Base-by-base conservation (phyloP, 2,888 invertebrate genomes). In the Orchesella flavescens region DNA sequence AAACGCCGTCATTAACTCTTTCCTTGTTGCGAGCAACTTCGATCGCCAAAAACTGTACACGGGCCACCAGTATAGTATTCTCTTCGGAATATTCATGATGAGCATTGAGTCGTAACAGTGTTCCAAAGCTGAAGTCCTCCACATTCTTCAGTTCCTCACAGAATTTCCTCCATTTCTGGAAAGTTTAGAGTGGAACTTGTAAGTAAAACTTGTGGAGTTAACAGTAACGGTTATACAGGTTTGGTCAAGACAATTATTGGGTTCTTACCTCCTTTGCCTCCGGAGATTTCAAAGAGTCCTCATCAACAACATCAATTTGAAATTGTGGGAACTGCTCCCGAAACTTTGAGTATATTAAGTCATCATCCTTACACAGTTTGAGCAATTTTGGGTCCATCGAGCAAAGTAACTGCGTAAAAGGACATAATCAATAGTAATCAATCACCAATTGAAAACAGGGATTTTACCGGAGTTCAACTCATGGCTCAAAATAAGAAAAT, bases 21-120 rank as follows among this genome's bases (percentile, higher is more conserved):
- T 97, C 97, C 87, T 95, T 92, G 90, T 99, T 99, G 88, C 99
- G 93, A 0, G 98, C 97, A 85, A 98, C 94, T 92, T 99, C 99
- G 88, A 99, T 95, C 0, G 98, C 98, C 89, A 96, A 94, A 90
- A 98, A 99, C 90, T 99, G 99, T 85, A 98, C 95, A 89, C 98
- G 93, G 4, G 97, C 94, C 0, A 96, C 97, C 86, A 97, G 91
- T 86, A 96, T 95, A 0, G 97, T 95, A 89, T 99, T 99, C 75
- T 94, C 93, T 89, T 97, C 95, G 0, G 94, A 93, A 89, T 98
- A 98, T 89, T 96, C 96, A 76, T 93, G 93, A 43, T 92, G 92
- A 23, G 95, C 93, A 89, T 98, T 94, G 1, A 95, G 92, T 88
- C 99, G 92, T 89, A 99, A 90, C 73, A 99, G 91, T 0, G 99